Percentiles rank a stretch among this genome's conserved stretches.
Conservation (phyloP, 2,113 vertebrate genomes). For the Ctenomys sociabilis region DNA sequence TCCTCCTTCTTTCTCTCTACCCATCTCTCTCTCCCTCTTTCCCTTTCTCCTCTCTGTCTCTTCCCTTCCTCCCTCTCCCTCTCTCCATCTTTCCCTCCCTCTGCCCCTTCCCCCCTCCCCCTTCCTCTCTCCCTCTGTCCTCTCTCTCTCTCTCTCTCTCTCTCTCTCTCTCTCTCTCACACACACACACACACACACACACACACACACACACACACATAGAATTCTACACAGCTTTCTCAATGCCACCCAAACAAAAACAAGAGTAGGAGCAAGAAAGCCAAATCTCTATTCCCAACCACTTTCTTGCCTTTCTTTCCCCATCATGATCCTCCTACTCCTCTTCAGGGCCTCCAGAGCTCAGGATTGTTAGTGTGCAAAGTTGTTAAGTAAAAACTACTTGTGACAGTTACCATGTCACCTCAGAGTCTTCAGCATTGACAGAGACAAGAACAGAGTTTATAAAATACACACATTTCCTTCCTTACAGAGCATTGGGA, state of each 20-base stretch:
- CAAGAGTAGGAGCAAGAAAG: not conserved
- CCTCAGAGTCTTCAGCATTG: constrained; percentile 18
- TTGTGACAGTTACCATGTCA: constrained; percentile 39
- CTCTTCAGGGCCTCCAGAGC: not conserved
- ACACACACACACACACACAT: no score
- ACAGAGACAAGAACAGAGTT: constrained; percentile 48
- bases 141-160: not conserved
- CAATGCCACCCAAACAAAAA: not conserved
- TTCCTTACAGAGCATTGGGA: constrained; percentile 27
- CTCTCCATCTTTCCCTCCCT: not conserved
- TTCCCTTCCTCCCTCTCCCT: not conserved
- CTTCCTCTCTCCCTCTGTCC: not conserved
- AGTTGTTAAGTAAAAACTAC: constrained; percentile 28
- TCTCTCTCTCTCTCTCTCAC: not conserved
- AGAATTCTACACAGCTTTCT: not conserved
- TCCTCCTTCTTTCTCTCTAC: no score
- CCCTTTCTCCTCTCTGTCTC: no score
- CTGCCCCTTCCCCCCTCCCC: no score
- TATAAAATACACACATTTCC: constrained; percentile 52
- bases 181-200: not conserved
- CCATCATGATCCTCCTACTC: not conserved
- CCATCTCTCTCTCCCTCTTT: not conserved
- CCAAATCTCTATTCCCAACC: not conserved
- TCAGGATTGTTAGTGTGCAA: not conserved
- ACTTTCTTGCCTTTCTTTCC: constrained; percentile 9